Evolutionary conservation across 2,888 invertebrate species (phyloP).

Genomic region (Dusona sp.): DNA sequence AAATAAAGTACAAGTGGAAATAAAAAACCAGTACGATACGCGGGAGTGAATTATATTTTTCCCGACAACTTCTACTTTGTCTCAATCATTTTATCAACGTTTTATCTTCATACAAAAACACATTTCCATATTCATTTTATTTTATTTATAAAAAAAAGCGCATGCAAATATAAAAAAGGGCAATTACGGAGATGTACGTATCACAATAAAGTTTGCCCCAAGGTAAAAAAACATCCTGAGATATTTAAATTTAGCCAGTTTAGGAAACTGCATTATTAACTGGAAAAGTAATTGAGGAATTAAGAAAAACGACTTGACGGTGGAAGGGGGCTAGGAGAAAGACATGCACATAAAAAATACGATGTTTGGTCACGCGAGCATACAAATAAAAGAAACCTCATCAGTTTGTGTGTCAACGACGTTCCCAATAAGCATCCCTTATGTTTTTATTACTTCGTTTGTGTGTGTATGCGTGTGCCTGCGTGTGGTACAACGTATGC

Average conservation of each 20-base stretch:
- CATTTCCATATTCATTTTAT: not conserved
- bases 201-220: no score
- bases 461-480: not conserved
- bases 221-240: not conserved
- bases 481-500: not conserved
- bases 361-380: slow-evolving; percentile 20
- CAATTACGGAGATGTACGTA: not conserved
- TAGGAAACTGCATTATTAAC: not conserved
- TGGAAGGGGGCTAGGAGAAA: not conserved
- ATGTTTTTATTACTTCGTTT: slow-evolving; percentile 5
- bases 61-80: not conserved
- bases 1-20: not conserved
- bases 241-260: not conserved
- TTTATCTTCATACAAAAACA: not conserved
- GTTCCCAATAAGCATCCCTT: not conserved
- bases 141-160: not conserved
- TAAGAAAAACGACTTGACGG: not conserved
- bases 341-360: slow-evolving; percentile 16
- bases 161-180: not conserved
- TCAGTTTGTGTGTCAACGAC: not conserved
- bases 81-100: not conserved
- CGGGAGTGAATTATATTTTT: not conserved
- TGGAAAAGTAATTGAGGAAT: not conserved
- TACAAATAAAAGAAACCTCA: not conserved
- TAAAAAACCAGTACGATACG: not conserved